These are phyloP conservation scores for Rallus limicola DNA, from an alignment of 2,113 vertebrate genomes.

Conservation along the genomic window DNA sequence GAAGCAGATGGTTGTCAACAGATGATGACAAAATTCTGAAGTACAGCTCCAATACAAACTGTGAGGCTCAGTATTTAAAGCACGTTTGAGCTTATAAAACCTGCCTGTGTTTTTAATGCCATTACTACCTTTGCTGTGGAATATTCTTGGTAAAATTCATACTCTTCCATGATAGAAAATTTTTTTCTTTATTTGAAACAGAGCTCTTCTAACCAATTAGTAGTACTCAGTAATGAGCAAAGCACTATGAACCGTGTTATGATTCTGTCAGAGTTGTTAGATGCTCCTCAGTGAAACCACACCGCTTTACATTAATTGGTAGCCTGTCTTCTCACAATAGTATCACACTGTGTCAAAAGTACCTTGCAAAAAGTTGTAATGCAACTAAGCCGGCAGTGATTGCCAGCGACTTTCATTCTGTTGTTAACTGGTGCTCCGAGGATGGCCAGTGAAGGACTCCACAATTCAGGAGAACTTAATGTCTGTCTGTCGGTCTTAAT, in stretches of 20 bases:
- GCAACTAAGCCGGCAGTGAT: background rate
- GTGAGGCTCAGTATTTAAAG: constrained; percentile 24
- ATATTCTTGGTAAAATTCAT: background rate
- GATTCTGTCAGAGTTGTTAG: constrained; percentile 6
- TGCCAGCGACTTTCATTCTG: background rate
- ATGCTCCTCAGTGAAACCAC: background rate
- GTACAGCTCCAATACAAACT: constrained; percentile 3
- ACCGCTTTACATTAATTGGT: constrained; percentile 24
- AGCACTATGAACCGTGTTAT: background rate
- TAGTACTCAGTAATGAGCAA: background rate
- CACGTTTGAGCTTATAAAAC: background rate
- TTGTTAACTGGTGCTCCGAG: background rate
- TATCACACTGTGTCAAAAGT: background rate
- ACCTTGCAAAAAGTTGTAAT: background rate
- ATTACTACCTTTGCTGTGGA: background rate
- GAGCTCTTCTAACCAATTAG: constrained; percentile 15
- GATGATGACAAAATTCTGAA: constrained; percentile 16
- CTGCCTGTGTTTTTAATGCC: background rate
- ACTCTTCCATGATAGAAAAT: background rate
- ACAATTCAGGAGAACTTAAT: background rate
- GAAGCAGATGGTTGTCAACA: constrained; percentile 43
- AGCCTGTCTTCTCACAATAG: background rate
- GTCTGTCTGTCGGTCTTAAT: background rate
- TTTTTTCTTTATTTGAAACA: background rate
- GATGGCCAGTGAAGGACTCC: background rate